A percentile compares a stretch with the other conserved stretches of the same genome.
Evolutionary conservation across 2,113 vertebrate species (phyloP).

Genomic region (Salvator merianae): DNA sequence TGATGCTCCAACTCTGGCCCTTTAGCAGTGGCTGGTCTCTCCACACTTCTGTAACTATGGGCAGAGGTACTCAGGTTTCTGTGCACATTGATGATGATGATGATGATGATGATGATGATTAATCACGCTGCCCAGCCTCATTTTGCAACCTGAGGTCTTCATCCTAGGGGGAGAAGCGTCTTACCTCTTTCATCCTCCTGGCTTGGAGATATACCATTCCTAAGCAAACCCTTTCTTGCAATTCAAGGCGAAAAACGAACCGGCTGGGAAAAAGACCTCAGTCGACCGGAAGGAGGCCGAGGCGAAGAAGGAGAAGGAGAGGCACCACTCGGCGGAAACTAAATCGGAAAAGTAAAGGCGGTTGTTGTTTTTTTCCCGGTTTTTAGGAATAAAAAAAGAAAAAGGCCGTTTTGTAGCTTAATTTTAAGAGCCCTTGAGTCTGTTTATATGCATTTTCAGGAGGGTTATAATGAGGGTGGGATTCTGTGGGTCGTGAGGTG

Average conservation of each 20-base stretch:
- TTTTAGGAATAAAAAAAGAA: background rate
- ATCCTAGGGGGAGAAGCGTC: background rate
- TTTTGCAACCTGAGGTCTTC: background rate
- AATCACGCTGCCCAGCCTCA: background rate
- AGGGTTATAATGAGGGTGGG: too few relatives aligned
- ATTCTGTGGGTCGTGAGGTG: too few relatives aligned
- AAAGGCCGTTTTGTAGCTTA: background rate
- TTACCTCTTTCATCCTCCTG: background rate
- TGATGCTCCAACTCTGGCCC: too few relatives aligned
- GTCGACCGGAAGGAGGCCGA: constrained; percentile 83
- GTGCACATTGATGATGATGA: too few relatives aligned
- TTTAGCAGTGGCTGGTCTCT: too few relatives aligned
- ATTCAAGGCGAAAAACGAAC: constrained; percentile 94
- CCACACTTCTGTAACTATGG: too few relatives aligned
- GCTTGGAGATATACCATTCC: background rate
- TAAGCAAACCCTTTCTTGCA: background rate
- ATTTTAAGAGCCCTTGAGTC: too few relatives aligned
- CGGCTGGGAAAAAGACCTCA: constrained; percentile 87
- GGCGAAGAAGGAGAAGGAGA: constrained; percentile 80
- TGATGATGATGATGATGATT: background rate
- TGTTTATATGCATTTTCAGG: background rate
- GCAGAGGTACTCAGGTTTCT: too few relatives aligned
- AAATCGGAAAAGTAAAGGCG: constrained; percentile 82
- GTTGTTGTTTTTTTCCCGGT: background rate
- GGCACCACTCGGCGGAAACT: constrained; percentile 84